Evolutionary conservation across 2,113 vertebrate genomes (phyloP), one percentile per base, ranked within the genome.

Genomic region (Leucopsar rothschildi): DNA sequence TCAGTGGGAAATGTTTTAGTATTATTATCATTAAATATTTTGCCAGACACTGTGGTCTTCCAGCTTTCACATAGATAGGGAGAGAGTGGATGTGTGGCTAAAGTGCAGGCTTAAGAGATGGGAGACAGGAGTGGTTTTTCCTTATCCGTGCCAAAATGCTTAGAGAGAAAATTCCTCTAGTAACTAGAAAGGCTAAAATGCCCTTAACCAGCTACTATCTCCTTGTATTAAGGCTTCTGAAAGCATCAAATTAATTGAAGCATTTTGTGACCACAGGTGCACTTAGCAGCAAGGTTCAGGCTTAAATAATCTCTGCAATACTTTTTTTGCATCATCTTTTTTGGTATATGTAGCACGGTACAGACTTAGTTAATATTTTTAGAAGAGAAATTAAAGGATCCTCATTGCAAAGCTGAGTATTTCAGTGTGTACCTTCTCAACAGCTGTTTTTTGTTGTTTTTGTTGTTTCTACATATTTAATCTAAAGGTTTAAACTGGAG

Each of bases 1-100:
- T 96, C 89, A 94, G 92, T 96, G 92, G 91, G 94, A 97, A 96
- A 97, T 95, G 66, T 95, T 96, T 96, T 68, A 96, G 90, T 88
- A 90, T 88, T 96, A 86, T 91, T 96, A 93, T 95, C 92, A 85
- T 93, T 93, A 96, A 97, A 89, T 95, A 94, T 94, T 97, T 96
- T 96, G 92, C 93, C 87, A 95, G 95, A 96, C 31, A 1, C 57
- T 92, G 47, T 85, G 52, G 78, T 93, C 82, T 93, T 94, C 70
- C 85, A 96, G 85, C 59, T 95, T 95, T 90, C 89, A 77, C 84
- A 82, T 28, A 82, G 92, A 96, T 92, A 88, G 59, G 68, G 86
- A 82, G 78, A 61, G 75, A 90, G 84, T 75, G 78, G 81, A 86
- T 80, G 63, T 89, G 73, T 88, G 87, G 78, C 81, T 93, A 60